Evolutionary conservation across 2,888 invertebrate genomes (phyloP), one percentile per base, ranked within the genome.

Genomic region (Timema podura): DNA sequence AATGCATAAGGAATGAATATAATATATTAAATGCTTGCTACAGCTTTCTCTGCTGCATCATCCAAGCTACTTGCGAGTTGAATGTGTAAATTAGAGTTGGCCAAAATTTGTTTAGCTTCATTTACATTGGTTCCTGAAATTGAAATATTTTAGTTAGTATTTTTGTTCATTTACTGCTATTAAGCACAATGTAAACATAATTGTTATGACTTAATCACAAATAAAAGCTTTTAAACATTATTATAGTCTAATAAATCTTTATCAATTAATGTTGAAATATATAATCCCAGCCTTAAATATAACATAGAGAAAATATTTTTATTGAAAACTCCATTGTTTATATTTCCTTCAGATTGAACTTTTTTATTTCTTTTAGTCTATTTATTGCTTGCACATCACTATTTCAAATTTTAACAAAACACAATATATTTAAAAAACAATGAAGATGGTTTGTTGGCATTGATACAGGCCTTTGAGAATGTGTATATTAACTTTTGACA

Each of bases 11-110:
- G 30, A 30, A 30, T 30, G 3, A 30, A 30, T 3, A 30, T 30
- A 30, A 2, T 30, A 30, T 51, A 54, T 30, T 69, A 59, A 48
- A 78, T 75, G 74, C 79, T 79, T 54, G 77, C 75, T 6, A 98
- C 96, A 65, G 93, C 96, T 79, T 92, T 91, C 79, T 87, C 86
- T 0, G 99, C 98, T 13, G 98, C 99, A 79, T 96, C 94, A 76
- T 97, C 98, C 71, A 98, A 87, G 81, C 95, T 89, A 73, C 84
- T 84, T 8, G 97, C 95, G 47, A 93, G 90, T 69, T 88, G 85
- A 74, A 99, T 91, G 44, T 91, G 88, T 67, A 98, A 84, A 7
- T 92, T 92, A 61, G 96, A 97, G 67, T 92, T 87, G 72, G 88
- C 83, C 16, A 99, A 86, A 74, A 98, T 89, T 77, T 88, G 86